Conservation (phyloP, 2,888 invertebrate genomes). For the Cryptocephalus moraei region DNA sequence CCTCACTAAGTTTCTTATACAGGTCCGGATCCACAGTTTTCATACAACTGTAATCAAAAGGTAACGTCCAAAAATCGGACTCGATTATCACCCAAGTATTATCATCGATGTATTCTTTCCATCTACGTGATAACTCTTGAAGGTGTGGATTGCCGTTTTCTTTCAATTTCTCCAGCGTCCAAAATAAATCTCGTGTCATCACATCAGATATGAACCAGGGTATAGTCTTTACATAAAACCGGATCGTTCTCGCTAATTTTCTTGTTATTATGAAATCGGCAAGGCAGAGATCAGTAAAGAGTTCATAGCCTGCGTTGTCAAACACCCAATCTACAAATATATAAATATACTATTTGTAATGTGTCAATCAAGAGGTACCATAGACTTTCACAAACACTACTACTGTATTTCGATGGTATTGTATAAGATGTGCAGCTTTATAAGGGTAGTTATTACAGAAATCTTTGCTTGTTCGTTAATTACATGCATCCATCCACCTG, state of each 20-base stretch:
- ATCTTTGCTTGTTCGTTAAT: too few species aligned
- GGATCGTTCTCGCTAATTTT: conserved; percentile 52
- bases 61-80: conserved; percentile 80
- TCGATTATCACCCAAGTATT: conserved; percentile 42
- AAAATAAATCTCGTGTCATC: conserved; percentile 62
- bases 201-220: conserved; percentile 97
- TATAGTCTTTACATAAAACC: conserved; percentile 76
- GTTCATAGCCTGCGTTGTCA: conserved; percentile 91
- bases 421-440: neutral
- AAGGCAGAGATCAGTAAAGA: conserved; percentile 80
- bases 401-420: neutral
- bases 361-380: neutral
- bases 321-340: conserved; percentile 58
- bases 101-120: conserved; percentile 46
- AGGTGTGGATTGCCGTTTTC: conserved; percentile 23
- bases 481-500: too few species aligned
- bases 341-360: conserved; percentile 24
- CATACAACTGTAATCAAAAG: conserved; percentile 74
- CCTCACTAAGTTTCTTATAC: conserved; percentile 57
- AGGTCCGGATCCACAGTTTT: conserved; percentile 52
- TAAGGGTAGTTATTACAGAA: too few species aligned
- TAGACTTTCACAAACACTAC: neutral
- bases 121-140: conserved; percentile 43
- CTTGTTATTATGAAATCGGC: conserved; percentile 65
- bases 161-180: conserved; percentile 47